phyloP scores from a whole-genome alignment of 2,888 invertebrate species.

The Thyatira batis region DNA sequence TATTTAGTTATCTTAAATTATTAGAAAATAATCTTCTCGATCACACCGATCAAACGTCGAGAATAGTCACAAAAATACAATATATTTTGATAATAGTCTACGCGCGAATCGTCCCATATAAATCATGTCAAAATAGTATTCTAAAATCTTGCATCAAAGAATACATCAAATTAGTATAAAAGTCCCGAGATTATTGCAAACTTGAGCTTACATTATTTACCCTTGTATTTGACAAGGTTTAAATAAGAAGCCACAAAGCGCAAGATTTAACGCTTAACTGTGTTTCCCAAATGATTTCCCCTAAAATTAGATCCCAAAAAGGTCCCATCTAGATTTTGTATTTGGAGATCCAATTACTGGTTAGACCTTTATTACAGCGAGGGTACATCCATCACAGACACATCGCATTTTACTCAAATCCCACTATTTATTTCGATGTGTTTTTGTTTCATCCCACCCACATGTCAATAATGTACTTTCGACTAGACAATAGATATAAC shows the following conservation, averaged over 20 bases:
- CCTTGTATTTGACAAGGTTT: no score
- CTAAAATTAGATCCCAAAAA: neutral
- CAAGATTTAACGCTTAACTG: neutral
- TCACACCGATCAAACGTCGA: no score
- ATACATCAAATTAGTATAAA: no score
- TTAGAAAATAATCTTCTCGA: no score
- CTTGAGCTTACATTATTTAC: no score
- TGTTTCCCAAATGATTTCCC: neutral
- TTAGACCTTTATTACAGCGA: neutral
- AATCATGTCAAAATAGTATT: no score
- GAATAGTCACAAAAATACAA: no score
- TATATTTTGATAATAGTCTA: no score
- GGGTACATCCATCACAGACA: neutral
- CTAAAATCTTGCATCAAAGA: no score
- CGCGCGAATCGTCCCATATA: no score
- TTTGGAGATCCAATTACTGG: neutral
- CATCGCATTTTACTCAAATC: neutral
- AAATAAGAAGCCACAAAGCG: neutral
- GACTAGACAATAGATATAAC: neutral
- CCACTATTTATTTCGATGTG: neutral
- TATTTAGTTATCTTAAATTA: no score
- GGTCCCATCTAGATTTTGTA: neutral
- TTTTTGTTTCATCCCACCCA: neutral
- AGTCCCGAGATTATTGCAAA: no score
- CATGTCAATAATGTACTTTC: neutral